phyloP scores from a whole-genome alignment of 2,113 vertebrate species.

The Phyllopteryx taeniolatus region DNA sequence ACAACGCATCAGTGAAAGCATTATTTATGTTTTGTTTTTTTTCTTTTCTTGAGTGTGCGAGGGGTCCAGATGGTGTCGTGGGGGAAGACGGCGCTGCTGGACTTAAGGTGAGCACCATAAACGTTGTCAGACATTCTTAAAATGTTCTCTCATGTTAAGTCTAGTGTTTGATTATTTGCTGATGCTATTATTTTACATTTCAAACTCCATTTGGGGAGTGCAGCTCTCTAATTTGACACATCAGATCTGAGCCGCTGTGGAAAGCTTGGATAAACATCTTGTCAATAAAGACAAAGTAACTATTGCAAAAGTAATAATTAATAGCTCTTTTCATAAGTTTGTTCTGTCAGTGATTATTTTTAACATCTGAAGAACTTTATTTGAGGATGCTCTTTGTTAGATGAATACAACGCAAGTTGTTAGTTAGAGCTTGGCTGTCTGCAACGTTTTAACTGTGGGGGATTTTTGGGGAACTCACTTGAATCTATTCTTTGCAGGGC shows the following conservation, averaged over 20 bases:
- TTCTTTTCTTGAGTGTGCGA: conserved; percentile 77
- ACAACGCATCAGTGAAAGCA: conserved; percentile 21
- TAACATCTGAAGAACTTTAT: conserved; percentile 38
- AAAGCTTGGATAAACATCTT: conserved; percentile 19
- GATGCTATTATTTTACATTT: background rate
- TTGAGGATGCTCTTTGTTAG: conserved; percentile 23
- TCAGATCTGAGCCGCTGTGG: conserved; percentile 1
- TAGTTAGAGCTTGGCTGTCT: conserved; percentile 2
- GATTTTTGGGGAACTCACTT: conserved; percentile 10
- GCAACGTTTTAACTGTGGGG: conserved; percentile 31
- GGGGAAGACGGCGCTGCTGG: conserved; percentile 82
- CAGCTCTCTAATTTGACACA: conserved; percentile 7
- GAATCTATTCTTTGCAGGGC: conserved; percentile 74
- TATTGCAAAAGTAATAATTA: background rate
- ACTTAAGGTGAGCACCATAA: conserved; percentile 74
- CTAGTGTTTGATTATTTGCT: conserved; percentile 3
- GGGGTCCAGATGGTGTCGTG: conserved; percentile 83
- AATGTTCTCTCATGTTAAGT: background rate
- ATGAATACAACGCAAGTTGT: conserved; percentile 30
- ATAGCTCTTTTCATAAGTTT: conserved; percentile 24
- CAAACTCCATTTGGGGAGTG: conserved; percentile 6
- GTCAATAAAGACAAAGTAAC: background rate
- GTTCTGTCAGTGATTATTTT: conserved; percentile 30
- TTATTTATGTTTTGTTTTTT: background rate
- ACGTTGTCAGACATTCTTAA: background rate